Base-by-base conservation (phyloP, 2,797 vertebrate species). In the Gadopsis marmoratus region DNA sequence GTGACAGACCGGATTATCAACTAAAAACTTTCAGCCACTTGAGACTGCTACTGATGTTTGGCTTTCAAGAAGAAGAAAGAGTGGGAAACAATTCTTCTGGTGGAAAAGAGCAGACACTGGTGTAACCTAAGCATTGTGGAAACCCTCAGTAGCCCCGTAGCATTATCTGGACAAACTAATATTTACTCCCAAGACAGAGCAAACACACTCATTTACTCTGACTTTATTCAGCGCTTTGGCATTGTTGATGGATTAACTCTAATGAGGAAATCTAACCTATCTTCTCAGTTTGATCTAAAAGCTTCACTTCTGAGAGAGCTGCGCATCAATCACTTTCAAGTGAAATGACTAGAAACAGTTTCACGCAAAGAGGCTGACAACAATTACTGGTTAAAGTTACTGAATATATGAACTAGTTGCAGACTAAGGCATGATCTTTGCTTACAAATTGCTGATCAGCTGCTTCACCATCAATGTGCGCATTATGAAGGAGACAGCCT, bases 81-180 rank as follows among this genome's bases (percentile, higher is more conserved):
- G 81, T 71, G 78, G 78, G 89, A 69, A 88, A 79, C 91, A 86
- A 92, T 94, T 91, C 87, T 78, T 84, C 81, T 72, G 79, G 35
- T 67, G 33, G 78, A 86, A 88, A 69, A 85, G 72, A 63, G 78
- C 81, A 90, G 90, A 88, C 79, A 6, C 84, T 65, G 81, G 88
- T 89, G 93, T 94, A 93, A 93, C 88, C 74, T 90, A 91, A 93
- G 90, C 91, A 91, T 91, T 89, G 86, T 88, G 86, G 83, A 93
- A 92, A 88, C 88, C 91, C 75, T 90, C 86, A 80, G 90, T 79
- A 88, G 87, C 86, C 76, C 79, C n/a, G 56, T 78, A 71, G 86
- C 76, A 88, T 91, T 94, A 94, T 94, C 94, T 93, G 88, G 90
- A 94, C 90, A 94, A 93, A 94, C 94, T 93, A 94, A 95, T 95